A percentile compares a stretch with the other conserved stretches of the same genome.
Evolutionary conservation across 1,140 invertebrate species (phyloP).

Genomic region (Drosophila novamexicana): DNA sequence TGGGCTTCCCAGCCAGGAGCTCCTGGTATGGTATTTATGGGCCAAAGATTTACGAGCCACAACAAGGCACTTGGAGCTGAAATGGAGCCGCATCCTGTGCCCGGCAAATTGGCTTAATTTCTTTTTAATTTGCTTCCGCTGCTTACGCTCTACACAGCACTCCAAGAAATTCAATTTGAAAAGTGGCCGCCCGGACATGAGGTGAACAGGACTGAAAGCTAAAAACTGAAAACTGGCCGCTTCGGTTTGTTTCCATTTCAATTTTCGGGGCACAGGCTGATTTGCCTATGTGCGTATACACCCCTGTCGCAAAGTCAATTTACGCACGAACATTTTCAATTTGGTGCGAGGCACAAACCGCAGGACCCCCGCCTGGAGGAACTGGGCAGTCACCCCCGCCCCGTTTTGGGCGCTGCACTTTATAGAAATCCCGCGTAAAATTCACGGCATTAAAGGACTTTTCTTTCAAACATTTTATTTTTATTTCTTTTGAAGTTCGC

Average conservation of each 20-base stretch:
- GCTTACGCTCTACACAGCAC: conserved; percentile 30
- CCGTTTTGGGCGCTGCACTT: conserved; percentile 55
- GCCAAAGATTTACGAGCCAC: conserved; percentile 77
- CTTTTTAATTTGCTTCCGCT: conserved; percentile 82
- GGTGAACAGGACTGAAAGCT: conserved; percentile 45
- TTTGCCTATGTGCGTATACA: conserved; percentile 42
- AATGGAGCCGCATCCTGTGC: conserved; percentile 57
- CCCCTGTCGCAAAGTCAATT: conserved; percentile 66
- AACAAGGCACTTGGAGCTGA: conserved; percentile 56
- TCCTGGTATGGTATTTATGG: conserved; percentile 80
- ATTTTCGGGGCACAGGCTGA: conserved; percentile 23
- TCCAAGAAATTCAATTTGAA: conserved; percentile 77
- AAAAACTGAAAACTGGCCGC: conserved; percentile 23
- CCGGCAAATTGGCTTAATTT: conserved; percentile 81
- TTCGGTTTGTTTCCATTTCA: conserved; percentile 50
- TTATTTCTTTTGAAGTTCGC: conserved; percentile 81
- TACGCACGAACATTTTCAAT: conserved; percentile 82
- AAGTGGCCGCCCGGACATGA: conserved; percentile 68
- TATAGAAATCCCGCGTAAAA: conserved; percentile 78
- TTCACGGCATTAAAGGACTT: conserved; percentile 81
- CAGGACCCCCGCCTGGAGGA: conserved; percentile 37
- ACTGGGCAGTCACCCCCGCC: conserved; percentile 5
- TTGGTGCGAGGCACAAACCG: conserved; percentile 65
- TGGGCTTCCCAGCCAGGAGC: conserved; percentile 12
- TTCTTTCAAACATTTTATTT: conserved; percentile 53